Evolutionary conservation across 1,140 invertebrate genomes (phyloP).

Genomic region (Sesamia nonagrioides): DNA sequence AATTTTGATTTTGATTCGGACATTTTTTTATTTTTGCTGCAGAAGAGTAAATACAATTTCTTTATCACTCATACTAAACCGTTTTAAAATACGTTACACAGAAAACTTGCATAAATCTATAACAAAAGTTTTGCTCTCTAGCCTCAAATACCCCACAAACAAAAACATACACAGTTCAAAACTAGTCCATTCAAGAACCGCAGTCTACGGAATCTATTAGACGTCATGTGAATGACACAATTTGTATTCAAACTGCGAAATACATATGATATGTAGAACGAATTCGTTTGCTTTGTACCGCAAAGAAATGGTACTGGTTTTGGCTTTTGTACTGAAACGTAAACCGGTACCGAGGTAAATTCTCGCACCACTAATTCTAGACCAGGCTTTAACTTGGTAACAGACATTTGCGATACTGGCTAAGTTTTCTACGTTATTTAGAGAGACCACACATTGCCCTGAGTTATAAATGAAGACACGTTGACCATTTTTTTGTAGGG

Average conservation of each 20-base stretch:
- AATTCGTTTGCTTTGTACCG: conserved; percentile 4
- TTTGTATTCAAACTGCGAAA: conserved; percentile 10
- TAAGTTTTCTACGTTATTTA: background rate
- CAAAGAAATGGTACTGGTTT: conserved; percentile 24
- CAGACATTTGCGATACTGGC: background rate
- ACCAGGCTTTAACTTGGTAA: background rate
- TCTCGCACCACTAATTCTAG: background rate
- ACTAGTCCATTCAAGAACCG: conserved; percentile 2
- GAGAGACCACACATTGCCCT: no score
- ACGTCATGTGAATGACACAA: conserved; percentile 16
- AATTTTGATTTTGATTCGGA: no score
- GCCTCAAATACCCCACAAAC: no score
- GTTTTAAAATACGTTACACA: no score
- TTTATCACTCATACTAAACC: no score
- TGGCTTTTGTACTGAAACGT: background rate
- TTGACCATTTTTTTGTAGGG: no score
- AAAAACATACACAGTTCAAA: background rate
- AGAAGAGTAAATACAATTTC: no score
- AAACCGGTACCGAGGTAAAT: background rate
- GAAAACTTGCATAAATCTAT: no score
- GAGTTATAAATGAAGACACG: no score
- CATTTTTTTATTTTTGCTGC: no score
- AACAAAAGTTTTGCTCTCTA: no score
- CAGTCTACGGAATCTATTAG: conserved; percentile 17
- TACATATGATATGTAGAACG: background rate